Evolutionary conservation across 2,888 invertebrate genomes (phyloP).

Genomic region (Pinctada fucata): DNA sequence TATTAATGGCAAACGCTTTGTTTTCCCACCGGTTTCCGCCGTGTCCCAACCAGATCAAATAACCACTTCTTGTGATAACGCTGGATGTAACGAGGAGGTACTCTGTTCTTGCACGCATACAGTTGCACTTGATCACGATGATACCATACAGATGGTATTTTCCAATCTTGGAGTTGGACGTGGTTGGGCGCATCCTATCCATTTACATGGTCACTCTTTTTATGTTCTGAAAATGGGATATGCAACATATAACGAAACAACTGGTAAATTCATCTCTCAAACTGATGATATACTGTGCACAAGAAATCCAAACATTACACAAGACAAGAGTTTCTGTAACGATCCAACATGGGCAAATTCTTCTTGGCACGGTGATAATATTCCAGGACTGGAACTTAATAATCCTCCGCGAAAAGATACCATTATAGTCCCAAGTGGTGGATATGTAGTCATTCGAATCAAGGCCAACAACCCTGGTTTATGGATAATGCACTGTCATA

Average conservation of each 20-base stretch:
- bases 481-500: constrained; percentile 74
- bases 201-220: constrained; percentile 73
- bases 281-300: constrained; percentile 47
- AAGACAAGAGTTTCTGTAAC: constrained; percentile 59
- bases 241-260: constrained; percentile 43
- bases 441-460: constrained; percentile 72
- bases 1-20: constrained; percentile 59
- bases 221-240: constrained; percentile 70
- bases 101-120: constrained; percentile 61
- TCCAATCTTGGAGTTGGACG: constrained; percentile 64
- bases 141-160: constrained; percentile 66
- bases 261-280: constrained; percentile 26
- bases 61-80: constrained; percentile 49
- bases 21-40: constrained; percentile 52
- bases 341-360: constrained; percentile 64
- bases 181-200: constrained; percentile 68
- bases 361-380: constrained; percentile 60
- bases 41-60: constrained; percentile 59
- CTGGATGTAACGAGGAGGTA: constrained; percentile 50
- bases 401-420: constrained; percentile 70
- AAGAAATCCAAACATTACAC: constrained; percentile 26
- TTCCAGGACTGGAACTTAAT: constrained; percentile 60
- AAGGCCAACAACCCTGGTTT: constrained; percentile 71
- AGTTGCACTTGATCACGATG: constrained; percentile 51
- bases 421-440: constrained; percentile 70